These are phyloP conservation scores for Prorops nasuta DNA, from an alignment of 1,140 invertebrate genomes.

Conservation along the genomic window DNA sequence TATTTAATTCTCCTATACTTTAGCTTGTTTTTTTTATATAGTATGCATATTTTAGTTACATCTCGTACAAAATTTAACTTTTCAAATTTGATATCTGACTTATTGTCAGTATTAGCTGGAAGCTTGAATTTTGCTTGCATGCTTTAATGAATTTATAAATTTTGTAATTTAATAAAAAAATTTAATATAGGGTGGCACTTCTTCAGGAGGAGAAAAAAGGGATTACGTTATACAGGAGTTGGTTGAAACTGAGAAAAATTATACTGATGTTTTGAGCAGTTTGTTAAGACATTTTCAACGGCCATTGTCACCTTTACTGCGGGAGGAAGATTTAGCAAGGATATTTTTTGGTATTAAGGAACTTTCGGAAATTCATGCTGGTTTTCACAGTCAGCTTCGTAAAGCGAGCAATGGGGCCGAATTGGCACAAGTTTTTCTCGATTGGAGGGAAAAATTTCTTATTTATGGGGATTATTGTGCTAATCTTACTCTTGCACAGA, in stretches of 20 bases:
- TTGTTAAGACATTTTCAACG: conserved; percentile 79
- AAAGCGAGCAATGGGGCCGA: conserved; percentile 62
- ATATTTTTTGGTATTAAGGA: conserved; percentile 92
- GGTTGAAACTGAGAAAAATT: conserved; percentile 95
- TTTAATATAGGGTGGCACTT: conserved; percentile 25
- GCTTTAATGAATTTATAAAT: background rate
- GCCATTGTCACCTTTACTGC: conserved; percentile 71
- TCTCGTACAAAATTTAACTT: background rate
- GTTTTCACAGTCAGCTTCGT: conserved; percentile 76
- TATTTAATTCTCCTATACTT: conserved; percentile 9
- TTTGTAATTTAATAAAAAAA: background rate
- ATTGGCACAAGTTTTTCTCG: conserved; percentile 74
- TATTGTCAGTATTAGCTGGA: background rate
- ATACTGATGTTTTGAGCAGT: conserved; percentile 89
- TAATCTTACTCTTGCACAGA: conserved; percentile 81
- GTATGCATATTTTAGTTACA: background rate
- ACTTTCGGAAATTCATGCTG: conserved; percentile 81
- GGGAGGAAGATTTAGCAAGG: conserved; percentile 70
- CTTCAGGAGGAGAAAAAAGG: conserved; percentile 75
- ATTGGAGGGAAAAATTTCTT: conserved; percentile 86
- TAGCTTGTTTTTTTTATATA: conserved; percentile 10
- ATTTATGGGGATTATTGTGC: conserved; percentile 96
- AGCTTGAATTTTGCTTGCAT: background rate
- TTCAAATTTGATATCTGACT: background rate
- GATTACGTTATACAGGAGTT: conserved; percentile 96